Percentiles rank a stretch among this genome's conserved stretches.
phyloP scores from a whole-genome alignment of 2,113 vertebrate genomes.

The Pseudorectes ferrugineus region DNA sequence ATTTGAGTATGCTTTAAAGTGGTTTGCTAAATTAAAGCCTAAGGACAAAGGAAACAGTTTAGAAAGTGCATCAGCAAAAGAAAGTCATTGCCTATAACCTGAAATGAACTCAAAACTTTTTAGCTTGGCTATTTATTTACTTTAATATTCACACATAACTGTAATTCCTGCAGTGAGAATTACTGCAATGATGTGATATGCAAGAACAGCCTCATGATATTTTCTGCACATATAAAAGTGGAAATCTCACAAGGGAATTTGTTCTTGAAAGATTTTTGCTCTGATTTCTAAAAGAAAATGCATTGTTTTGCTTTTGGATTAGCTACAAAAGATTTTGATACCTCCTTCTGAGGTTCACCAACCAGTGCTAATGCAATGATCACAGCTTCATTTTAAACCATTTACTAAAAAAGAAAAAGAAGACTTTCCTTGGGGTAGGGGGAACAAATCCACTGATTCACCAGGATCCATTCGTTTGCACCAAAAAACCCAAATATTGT shows the following conservation, averaged over 20 bases:
- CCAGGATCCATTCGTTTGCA: neutral
- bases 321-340: conserved; percentile 31
- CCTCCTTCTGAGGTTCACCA: conserved; percentile 18
- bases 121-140: conserved; percentile 7
- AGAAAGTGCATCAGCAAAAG: neutral
- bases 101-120: conserved; percentile 23
- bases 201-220: neutral
- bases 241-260: conserved; percentile 57
- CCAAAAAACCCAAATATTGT: neutral
- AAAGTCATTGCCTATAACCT: neutral
- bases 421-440: neutral
- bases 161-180: conserved; percentile 18
- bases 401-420: neutral
- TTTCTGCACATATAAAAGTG: neutral
- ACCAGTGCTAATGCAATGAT: conserved; percentile 11
- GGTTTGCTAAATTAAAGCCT: conserved; percentile 24
- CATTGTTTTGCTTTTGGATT: conserved; percentile 17
- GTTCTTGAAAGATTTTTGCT: conserved; percentile 47
- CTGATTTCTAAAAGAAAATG: conserved; percentile 19
- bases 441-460: neutral
- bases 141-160: conserved; percentile 19
- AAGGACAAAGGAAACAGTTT: conserved; percentile 9
- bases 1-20: neutral
- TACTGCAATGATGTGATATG: neutral
- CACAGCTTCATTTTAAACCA: neutral